Evolutionary conservation across 2,888 invertebrate genomes (phyloP), one percentile per base, ranked within the genome.

Genomic region (Pilophorus perplexus): DNA sequence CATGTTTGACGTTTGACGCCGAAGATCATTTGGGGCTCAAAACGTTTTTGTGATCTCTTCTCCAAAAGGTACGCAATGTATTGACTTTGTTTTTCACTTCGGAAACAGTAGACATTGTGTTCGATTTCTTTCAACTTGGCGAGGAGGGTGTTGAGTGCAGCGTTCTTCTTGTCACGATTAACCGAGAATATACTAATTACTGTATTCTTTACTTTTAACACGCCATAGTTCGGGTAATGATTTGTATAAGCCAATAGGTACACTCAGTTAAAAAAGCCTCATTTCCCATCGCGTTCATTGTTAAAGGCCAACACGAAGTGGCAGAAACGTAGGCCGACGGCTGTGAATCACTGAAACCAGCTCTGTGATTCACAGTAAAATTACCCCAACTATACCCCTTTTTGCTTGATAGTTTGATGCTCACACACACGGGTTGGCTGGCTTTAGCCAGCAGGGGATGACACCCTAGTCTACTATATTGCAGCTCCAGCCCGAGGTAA

Each of bases 81-180:
- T n/a, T n/a, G n/a, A 48, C 23, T 48, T 48, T 16, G 23, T 48
- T 48, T 48, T 48, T 48, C 48, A 48, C 48, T 6, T 48, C 48
- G 18, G 48, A 48, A 48, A 48, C 48, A 48, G 18, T 48, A 23
- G 48, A n/a, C 48, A 23, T 48, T 16, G 18, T 16, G 20, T 48
- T 48, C 48, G 48, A 48, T 23, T 48, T 48, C 18, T 28, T n/a
- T 52, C 54, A 52, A 52, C 14, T 52, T 52, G 54, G 33, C 6
- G 54, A 52, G 27, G 54, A 52, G 54, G 33, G 23, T 20, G 27
- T 52, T 52, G 27, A 52, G 54, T 25, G 54, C 54, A 52, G 54
- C 54, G 27, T 28, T 52, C 54, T 52, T 25, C 27, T 52, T 25
- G 54, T 52, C 54, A 52, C 54, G 28, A 28, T 52, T n/a, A n/a